These are phyloP conservation scores for Chiloscyllium plagiosum DNA, from an alignment of 2,113 vertebrate species.

Conservation along the genomic window DNA sequence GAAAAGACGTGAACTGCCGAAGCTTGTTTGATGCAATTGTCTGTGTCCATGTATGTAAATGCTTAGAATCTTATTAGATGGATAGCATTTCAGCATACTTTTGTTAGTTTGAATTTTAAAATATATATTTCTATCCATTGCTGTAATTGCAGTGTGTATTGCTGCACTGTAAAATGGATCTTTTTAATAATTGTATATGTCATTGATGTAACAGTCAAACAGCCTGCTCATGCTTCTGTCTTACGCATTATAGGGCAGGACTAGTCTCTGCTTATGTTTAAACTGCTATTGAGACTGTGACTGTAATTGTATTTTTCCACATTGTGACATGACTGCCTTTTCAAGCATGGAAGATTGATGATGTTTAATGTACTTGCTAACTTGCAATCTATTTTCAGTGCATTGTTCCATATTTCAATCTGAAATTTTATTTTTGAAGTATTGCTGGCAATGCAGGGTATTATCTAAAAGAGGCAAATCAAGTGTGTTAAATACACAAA, in stretches of 20 bases:
- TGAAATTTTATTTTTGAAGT: slow-evolving; percentile 47
- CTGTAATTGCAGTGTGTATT: background rate
- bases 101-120: background rate
- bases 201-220: background rate
- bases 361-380: slow-evolving; percentile 63
- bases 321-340: slow-evolving; percentile 42
- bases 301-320: slow-evolving; percentile 24
- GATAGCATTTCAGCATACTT: background rate
- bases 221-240: background rate
- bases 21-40: slow-evolving; percentile 20
- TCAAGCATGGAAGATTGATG: slow-evolving; percentile 51
- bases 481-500: slow-evolving; percentile 18
- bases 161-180: background rate
- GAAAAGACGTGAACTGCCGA: background rate
- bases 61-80: background rate
- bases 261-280: background rate
- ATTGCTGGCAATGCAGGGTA: slow-evolving; percentile 59
- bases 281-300: background rate
- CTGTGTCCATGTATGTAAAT: slow-evolving; percentile 9
- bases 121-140: background rate
- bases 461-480: slow-evolving; percentile 53
- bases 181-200: background rate
- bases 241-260: background rate
- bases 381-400: slow-evolving; percentile 27
- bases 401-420: slow-evolving; percentile 25